Percentiles rank a stretch among this genome's conserved stretches.
These are phyloP conservation scores for Pollenia griseotomentosa DNA, from an alignment of 2,888 invertebrate species.

Conservation along the genomic window DNA sequence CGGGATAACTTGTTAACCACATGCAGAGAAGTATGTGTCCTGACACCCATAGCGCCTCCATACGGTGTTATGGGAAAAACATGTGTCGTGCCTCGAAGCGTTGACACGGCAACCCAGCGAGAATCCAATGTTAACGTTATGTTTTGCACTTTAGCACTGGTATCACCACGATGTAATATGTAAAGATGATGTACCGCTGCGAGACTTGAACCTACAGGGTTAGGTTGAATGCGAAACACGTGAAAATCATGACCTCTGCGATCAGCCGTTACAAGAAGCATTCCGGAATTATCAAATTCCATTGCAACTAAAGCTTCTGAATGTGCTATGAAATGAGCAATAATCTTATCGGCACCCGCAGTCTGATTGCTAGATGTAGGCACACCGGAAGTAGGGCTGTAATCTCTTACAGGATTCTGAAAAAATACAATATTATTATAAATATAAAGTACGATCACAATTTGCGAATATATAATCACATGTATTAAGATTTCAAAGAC, in stretches of 20 bases:
- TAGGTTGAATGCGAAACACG: constrained; percentile 96
- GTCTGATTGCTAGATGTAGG: constrained; percentile 77
- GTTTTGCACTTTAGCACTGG: constrained; percentile 97
- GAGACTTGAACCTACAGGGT: constrained; percentile 93
- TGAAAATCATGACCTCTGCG: constrained; percentile 97
- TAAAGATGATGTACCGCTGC: constrained; percentile 98
- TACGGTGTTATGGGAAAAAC: constrained; percentile 98
- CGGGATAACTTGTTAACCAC: constrained; percentile 97
- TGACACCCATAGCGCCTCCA: constrained; percentile 94
- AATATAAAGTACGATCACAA: not conserved
- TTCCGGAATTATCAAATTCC: constrained; percentile 95
- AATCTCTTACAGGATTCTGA: constrained; percentile 82
- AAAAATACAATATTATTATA: not conserved
- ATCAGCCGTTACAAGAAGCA: constrained; percentile 95
- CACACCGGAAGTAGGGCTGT: constrained; percentile 82
- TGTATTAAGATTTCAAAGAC: not conserved
- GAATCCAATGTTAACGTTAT: constrained; percentile 96
- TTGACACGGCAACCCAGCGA: constrained; percentile 98
- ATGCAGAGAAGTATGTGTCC: constrained; percentile 97
- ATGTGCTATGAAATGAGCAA: constrained; percentile 95
- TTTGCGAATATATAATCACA: not conserved
- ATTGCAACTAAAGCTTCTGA: constrained; percentile 94
- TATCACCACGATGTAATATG: constrained; percentile 96
- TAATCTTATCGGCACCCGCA: constrained; percentile 88
- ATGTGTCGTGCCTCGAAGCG: constrained; percentile 98